Base-by-base conservation (phyloP, 2,888 invertebrate genomes). In the Glaucopsyche alexis region DNA sequence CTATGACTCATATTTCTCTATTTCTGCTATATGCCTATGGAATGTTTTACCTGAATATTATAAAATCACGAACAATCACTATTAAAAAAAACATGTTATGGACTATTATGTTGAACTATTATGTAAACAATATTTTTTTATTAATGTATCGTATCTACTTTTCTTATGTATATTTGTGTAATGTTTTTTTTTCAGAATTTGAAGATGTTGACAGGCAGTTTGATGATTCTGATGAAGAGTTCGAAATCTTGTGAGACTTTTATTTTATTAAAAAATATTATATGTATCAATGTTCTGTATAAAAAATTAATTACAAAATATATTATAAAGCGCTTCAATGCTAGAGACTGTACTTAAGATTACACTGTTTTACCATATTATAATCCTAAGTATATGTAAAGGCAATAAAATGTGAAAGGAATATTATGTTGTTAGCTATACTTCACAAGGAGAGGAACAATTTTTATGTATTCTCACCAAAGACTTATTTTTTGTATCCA, bases 161-260 rank as follows among this genome's bases (percentile, higher is more conserved):
- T 3, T 42, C 4, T 42, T 42, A 42, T 42, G 29, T 29, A 2
- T n/a, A 29, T 52, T 60, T 64, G 38, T 19, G 2, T 29, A 29
- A n/a, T n/a, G n/a, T 77, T 78, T 78, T 79, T 85, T 81, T 94
- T 93, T 75, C 94, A 94, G 95, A 94, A 84, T 94, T 94, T 79
- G 95, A 95, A 86, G 93, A 94, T 76, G 87, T 94, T 67, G 94
- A 94, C 76, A 90, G 94, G 81, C 94, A 94, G 77, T 94, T 94
- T 79, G 95, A 95, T 81, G 96, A 96, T 80, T 97, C 97, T 3
- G 97, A 97, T 81, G 96, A 96, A 79, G 97, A 97, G 82, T 97
- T 96, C 84, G 97, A 97, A 90, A 95, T 97, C 81, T 94, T 97
- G 84, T 96, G 95, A 93, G 60, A 67, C 14, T 40, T 67, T 77